phyloP scores from a whole-genome alignment of 2,113 vertebrate species.

The Urocolius indicus region DNA sequence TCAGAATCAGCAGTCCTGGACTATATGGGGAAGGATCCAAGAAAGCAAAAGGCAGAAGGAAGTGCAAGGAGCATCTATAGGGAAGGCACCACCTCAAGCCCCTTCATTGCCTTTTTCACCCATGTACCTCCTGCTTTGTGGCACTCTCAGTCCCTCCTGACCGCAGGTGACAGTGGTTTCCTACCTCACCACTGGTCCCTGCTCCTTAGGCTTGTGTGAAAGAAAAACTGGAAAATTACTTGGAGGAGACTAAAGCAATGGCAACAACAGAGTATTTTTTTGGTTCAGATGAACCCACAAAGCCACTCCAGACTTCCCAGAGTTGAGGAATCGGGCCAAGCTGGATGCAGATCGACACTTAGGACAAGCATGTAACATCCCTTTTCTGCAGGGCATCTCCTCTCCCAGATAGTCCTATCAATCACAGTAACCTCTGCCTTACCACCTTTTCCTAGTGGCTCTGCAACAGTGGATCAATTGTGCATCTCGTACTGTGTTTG shows the following conservation, averaged over 20 bases:
- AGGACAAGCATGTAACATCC: background rate
- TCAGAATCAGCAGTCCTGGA: background rate
- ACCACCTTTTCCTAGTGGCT: background rate
- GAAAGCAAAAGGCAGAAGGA: background rate
- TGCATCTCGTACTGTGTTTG: background rate
- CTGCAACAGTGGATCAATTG: background rate
- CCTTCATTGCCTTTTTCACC: background rate
- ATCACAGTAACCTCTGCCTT: background rate
- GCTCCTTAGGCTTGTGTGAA: background rate
- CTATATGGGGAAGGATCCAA: background rate
- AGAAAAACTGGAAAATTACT: background rate
- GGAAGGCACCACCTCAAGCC: background rate
- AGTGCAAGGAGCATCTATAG: background rate
- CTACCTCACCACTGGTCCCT: background rate
- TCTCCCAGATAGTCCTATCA: background rate
- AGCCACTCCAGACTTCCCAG: background rate
- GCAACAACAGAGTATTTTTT: background rate
- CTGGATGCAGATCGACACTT: background rate
- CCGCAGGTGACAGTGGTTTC: fast-evolving
- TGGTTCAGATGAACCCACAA: background rate
- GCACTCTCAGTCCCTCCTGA: background rate
- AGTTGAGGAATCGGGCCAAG: background rate
- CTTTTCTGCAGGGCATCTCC: background rate
- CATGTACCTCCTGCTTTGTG: background rate
- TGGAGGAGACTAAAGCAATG: background rate